Evolutionary conservation across 1,140 invertebrate species (phyloP).

Genomic region (Philotrypesis tridentata): DNA sequence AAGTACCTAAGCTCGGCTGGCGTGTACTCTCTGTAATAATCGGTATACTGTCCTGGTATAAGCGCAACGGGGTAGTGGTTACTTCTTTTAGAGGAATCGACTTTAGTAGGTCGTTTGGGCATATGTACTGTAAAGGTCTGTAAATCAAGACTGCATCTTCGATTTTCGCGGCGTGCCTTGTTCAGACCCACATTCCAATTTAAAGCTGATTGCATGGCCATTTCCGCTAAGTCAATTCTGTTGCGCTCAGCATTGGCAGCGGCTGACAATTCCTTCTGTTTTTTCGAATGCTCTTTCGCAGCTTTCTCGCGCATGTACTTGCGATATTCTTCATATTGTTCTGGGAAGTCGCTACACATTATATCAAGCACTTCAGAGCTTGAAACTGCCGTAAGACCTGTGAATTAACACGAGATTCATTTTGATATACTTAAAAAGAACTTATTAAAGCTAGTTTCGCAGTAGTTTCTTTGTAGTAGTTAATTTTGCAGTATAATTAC

Average conservation of each 20-base stretch:
- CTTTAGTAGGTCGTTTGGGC: conserved; percentile 75
- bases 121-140: conserved; percentile 85
- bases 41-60: conserved; percentile 94
- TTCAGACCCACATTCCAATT: conserved; percentile 93
- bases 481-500: too few species aligned
- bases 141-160: conserved; percentile 82
- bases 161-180: conserved; percentile 80
- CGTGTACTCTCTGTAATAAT: conserved; percentile 82
- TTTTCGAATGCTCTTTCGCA: conserved; percentile 81
- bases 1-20: conserved; percentile 83
- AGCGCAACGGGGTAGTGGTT: conserved; percentile 92
- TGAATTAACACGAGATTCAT: conserved; percentile 19
- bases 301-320: conserved; percentile 87
- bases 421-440: neutral
- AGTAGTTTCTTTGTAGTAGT: neutral
- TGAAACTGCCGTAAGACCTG: conserved; percentile 91
- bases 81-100: conserved; percentile 74
- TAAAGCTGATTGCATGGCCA: conserved; percentile 89
- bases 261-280: conserved; percentile 78
- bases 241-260: conserved; percentile 74
- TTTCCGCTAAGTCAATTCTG: conserved; percentile 84
- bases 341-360: conserved; percentile 95
- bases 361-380: conserved; percentile 95
- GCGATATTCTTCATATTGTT: conserved; percentile 95
- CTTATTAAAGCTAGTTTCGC: neutral